Evolutionary conservation across 2,797 vertebrate genomes (phyloP).

Genomic region (Malurus splendens): DNA sequence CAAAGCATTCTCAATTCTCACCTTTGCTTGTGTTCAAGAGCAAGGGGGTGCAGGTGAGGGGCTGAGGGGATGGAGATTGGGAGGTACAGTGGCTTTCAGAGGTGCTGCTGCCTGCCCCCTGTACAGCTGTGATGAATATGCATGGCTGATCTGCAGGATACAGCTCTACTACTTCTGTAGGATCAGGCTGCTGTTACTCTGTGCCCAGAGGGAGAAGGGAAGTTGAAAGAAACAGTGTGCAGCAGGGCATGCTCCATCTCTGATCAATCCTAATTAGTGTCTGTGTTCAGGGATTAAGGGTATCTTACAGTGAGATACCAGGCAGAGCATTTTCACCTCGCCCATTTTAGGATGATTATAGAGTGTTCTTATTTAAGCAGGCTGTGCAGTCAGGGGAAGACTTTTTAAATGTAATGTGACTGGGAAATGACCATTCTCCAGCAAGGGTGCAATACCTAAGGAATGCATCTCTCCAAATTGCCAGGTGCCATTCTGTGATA

Average conservation of each 20-base stretch:
- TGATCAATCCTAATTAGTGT: not conserved
- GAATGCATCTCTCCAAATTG: not conserved
- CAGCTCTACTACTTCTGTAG: not conserved
- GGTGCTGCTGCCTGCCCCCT: not conserved
- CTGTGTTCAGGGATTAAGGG: not conserved
- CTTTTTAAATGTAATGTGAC: not conserved
- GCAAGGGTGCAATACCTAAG: not conserved
- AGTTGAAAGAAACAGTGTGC: not conserved
- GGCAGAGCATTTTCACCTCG: not conserved
- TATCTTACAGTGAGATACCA: not conserved
- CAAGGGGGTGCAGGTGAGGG: not conserved
- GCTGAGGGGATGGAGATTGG: accelerated
- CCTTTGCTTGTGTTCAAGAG: not conserved
- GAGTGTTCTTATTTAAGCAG: not conserved
- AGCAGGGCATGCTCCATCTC: not conserved
- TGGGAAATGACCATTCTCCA: not conserved
- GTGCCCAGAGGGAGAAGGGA: not conserved
- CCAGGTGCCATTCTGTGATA: not conserved
- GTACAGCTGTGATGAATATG: not conserved
- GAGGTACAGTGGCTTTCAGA: not conserved
- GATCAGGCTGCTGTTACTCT: not conserved
- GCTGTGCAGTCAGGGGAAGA: not conserved
- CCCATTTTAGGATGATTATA: not conserved
- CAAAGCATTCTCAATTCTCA: not conserved
- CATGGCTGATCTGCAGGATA: not conserved